These are phyloP conservation scores for Rhyacichthys aspro DNA, from an alignment of 2,797 vertebrate species.

Conservation along the genomic window DNA sequence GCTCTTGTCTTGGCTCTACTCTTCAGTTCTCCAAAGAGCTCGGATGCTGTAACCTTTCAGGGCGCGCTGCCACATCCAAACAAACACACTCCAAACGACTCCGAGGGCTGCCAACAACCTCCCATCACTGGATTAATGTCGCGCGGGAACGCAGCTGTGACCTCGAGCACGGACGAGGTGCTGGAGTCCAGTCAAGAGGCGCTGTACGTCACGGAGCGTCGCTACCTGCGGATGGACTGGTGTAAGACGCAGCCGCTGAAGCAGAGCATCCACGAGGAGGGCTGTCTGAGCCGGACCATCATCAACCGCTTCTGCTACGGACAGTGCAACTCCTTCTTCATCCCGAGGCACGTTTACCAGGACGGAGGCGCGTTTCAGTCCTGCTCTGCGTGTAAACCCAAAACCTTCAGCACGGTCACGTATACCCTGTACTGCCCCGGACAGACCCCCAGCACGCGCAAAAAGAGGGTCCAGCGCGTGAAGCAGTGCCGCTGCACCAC, in stretches of 20 bases:
- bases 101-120: slow-evolving; percentile 80
- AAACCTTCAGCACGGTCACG: slow-evolving; percentile 91
- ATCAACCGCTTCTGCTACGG: slow-evolving; percentile 97
- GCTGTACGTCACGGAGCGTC: slow-evolving; percentile 92
- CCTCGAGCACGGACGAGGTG: slow-evolving; percentile 85
- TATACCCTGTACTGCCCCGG: slow-evolving; percentile 92
- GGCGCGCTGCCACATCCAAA: slow-evolving; percentile 88
- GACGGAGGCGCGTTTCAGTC: slow-evolving; percentile 93
- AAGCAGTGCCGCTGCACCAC: slow-evolving; percentile 95
- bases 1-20: slow-evolving; percentile 80
- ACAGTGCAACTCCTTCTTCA: slow-evolving; percentile 98
- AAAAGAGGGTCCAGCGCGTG: slow-evolving; percentile 92
- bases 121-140: slow-evolving; percentile 77
- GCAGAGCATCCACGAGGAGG: slow-evolving; percentile 92
- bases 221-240: slow-evolving; percentile 95
- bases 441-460: slow-evolving; percentile 87
- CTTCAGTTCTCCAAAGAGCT: slow-evolving; percentile 66
- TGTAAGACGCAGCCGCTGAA: slow-evolving; percentile 97
- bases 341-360: slow-evolving; percentile 89
- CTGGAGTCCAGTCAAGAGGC: slow-evolving; percentile 96
- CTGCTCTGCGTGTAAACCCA: slow-evolving; percentile 95
- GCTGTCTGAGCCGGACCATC: slow-evolving; percentile 91
- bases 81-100: slow-evolving; percentile 88
- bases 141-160: slow-evolving; percentile 75
- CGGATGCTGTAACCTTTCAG: slow-evolving; percentile 82